Evolutionary conservation across 2,113 vertebrate species (phyloP), one percentile per base, ranked within the genome.

Genomic region (Anarhynchus alexandrinus): DNA sequence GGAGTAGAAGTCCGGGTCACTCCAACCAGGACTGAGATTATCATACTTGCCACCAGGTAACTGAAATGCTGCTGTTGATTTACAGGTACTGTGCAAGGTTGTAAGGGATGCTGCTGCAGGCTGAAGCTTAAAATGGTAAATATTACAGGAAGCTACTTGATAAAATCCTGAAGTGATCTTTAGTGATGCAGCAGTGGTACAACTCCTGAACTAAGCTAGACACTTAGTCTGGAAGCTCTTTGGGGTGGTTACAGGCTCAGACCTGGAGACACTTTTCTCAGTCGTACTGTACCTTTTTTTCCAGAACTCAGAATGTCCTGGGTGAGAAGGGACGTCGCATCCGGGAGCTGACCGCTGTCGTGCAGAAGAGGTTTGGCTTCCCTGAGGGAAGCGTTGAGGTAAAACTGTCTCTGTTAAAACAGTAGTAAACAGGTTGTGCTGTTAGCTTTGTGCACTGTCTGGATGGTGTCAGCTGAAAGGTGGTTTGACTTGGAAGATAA

Each of bases 291-390:
- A 7, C 0, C 25, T 55, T 64, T 51, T 78, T 3, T 29, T 25
- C 1, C 76, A 99, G 99, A 95, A 99, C 99, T 81, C 99, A 99
- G 97, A 99, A 99, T 80, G 99, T 99, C 83, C 98, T 99, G 85
- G 99, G 99, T 9, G 99, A 99, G 97, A 99, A 99, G 97, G 99
- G 99, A 0, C 99, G 99, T 21, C 99, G 99, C 13, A 99, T 99
- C 97, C 98, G 99, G 89, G 99, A 99, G 96, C 97, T 99, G 97
- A 99, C 99, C 0, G 99, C 99, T 16, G 99, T 99, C 2, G 99
- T 99, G 83, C 99, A 99, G 98, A 99, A 99, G 98, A 98, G 99
- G 90, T 99, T 99, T 62, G 99, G 99, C 20, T 99, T 99, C 97
- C 99, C 99, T 0, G 99, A 99, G 96, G 99, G 99, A 97, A 99